These are phyloP conservation scores for Stenchaetothrips biformis DNA, from an alignment of 2,888 invertebrate genomes.

Conservation along the genomic window DNA sequence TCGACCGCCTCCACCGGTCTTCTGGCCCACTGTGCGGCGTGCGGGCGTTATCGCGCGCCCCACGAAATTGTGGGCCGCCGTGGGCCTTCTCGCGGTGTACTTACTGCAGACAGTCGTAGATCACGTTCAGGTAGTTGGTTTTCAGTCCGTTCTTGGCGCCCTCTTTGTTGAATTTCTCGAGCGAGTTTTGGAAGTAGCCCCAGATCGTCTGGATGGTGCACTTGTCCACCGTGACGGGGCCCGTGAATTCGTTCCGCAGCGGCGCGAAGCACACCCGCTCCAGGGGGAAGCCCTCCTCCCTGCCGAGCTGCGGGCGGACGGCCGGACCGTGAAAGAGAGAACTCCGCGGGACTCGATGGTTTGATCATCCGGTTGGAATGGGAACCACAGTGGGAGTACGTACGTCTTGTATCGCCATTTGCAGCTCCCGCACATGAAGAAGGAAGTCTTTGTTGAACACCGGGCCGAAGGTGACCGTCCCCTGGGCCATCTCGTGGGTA, in stretches of 20 bases:
- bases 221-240: constrained; percentile 51
- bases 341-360: background rate
- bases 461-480: constrained; percentile 62
- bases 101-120: constrained; percentile 51
- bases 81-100: constrained; percentile 36
- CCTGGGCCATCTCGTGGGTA: constrained; percentile 46
- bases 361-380: background rate
- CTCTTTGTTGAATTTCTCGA: constrained; percentile 48
- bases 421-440: constrained; percentile 62
- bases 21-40: too few relatives aligned
- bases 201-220: constrained; percentile 80
- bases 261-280: constrained; percentile 82
- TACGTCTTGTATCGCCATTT: constrained; percentile 60
- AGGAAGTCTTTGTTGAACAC: constrained; percentile 74
- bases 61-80: background rate
- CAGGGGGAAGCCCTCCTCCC: constrained; percentile 53
- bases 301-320: constrained; percentile 46
- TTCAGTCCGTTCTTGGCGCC: constrained; percentile 37
- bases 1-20: too few relatives aligned
- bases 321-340: background rate
- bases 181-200: constrained; percentile 68
- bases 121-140: constrained; percentile 51
- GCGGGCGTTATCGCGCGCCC: constrained; percentile 32
- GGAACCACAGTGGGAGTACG: constrained; percentile 33
- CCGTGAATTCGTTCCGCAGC: constrained; percentile 59